Conservation (phyloP, 2,888 invertebrate genomes). For the Polydrusus pterygomalis region DNA sequence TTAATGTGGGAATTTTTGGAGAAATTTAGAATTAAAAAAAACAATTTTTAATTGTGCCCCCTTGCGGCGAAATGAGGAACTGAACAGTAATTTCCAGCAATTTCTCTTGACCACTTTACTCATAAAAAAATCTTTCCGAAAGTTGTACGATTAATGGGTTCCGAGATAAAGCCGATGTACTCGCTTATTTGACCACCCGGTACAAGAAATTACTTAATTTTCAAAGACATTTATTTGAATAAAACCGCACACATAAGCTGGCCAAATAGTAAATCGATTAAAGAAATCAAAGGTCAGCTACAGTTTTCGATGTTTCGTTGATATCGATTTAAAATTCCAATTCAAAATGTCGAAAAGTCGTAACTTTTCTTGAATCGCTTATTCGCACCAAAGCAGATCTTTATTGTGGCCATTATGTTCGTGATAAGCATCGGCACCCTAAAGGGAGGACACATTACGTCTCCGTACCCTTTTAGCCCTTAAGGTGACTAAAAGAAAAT, state of each 20-base stretch:
- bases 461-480: slow-evolving; percentile 2
- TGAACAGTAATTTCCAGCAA: too few relatives aligned
- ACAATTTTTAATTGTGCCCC: too few relatives aligned
- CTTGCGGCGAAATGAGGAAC: too few relatives aligned
- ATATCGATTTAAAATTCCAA: slow-evolving; percentile 22
- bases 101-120: too few relatives aligned
- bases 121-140: too few relatives aligned
- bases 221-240: not conserved
- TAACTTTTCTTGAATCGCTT: slow-evolving; percentile 23
- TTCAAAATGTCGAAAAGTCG: slow-evolving; percentile 28
- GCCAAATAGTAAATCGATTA: not conserved
- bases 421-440: slow-evolving; percentile 22
- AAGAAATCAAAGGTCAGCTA: slow-evolving; percentile 1
- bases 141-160: too few relatives aligned
- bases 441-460: not conserved
- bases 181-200: too few relatives aligned
- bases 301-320: not conserved
- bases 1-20: too few relatives aligned
- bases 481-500: slow-evolving; percentile 17
- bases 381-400: slow-evolving; percentile 20
- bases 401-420: slow-evolving; percentile 31
- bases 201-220: too few relatives aligned
- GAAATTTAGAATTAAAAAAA: too few relatives aligned
- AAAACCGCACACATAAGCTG: not conserved
- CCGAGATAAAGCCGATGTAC: too few relatives aligned